Conservation (phyloP, 2,797 vertebrate species). For the Mus minutoides region DNA sequence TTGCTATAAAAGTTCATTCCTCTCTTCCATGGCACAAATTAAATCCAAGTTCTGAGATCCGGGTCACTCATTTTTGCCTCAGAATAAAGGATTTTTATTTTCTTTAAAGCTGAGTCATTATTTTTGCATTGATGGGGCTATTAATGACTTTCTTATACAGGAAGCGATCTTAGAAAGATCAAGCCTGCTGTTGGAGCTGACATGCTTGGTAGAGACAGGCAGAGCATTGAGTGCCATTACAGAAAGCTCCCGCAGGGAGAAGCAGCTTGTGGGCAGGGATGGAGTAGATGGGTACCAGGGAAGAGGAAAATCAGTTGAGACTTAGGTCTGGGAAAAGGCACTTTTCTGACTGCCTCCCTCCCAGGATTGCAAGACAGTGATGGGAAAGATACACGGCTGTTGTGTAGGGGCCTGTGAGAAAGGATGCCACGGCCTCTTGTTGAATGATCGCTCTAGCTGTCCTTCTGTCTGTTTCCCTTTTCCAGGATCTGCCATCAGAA, state of each 20-base stretch:
- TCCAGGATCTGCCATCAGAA: constrained; percentile 30
- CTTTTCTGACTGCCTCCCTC: background rate
- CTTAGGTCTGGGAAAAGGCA: background rate
- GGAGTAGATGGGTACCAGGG: background rate
- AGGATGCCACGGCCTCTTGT: background rate
- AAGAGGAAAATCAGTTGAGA: background rate
- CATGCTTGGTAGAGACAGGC: background rate
- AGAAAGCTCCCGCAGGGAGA: background rate
- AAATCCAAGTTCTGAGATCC: background rate
- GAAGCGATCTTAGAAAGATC: constrained; percentile 14
- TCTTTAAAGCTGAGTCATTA: background rate
- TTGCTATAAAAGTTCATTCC: background rate
- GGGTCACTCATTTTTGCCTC: background rate
- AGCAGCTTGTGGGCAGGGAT: background rate
- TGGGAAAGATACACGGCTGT: background rate
- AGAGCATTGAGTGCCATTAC: background rate
- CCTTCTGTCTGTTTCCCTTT: background rate
- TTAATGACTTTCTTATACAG: background rate
- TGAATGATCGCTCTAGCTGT: background rate
- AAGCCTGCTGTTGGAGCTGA: background rate
- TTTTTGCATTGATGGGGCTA: background rate
- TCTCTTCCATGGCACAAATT: background rate
- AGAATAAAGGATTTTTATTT: constrained; percentile 2
- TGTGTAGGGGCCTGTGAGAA: background rate
- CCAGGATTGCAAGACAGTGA: background rate